Conservation (phyloP, 1,140 invertebrate species). For the Drepana arcuata region DNA sequence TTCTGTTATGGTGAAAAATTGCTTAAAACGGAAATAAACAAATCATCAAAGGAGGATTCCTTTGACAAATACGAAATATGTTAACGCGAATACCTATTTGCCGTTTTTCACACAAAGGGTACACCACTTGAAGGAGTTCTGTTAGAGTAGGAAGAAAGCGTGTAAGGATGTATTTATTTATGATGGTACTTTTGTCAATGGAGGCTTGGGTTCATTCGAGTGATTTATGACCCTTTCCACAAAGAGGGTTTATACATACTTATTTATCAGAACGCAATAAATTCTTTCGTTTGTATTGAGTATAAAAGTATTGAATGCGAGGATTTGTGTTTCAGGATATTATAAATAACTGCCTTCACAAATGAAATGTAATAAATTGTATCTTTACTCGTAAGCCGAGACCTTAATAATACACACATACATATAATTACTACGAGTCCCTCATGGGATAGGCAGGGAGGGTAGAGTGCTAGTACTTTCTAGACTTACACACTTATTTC, state of each 20-base stretch:
- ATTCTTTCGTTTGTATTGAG: conserved; percentile 31
- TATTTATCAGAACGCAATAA: conserved; percentile 46
- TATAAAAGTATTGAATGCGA: conserved; percentile 18
- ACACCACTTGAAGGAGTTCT: conserved; percentile 18
- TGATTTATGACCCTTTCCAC: conserved; percentile 47
- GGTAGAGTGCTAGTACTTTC: too few species aligned
- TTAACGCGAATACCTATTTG: conserved; percentile 13
- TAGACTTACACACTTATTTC: too few species aligned
- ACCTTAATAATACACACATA: too few species aligned
- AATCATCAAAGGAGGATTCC: too few species aligned
- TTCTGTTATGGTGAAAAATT: too few species aligned
- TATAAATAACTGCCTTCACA: too few species aligned
- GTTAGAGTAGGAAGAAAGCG: conserved; percentile 11
- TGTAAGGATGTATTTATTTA: conserved; percentile 45
- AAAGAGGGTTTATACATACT: conserved; percentile 39
- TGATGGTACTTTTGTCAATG: conserved; percentile 51
- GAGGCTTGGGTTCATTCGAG: conserved; percentile 31
- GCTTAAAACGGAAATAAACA: too few species aligned
- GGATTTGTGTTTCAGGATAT: conserved; percentile 12
- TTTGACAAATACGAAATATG: conserved; percentile 13
- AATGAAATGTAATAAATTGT: too few species aligned
- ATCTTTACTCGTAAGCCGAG: too few species aligned
- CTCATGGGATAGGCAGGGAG: too few species aligned
- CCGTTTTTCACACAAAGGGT: conserved; percentile 20
- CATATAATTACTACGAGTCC: too few species aligned